Conservation (phyloP, 1,140 invertebrate species). For the Globodera rostochiensis region DNA sequence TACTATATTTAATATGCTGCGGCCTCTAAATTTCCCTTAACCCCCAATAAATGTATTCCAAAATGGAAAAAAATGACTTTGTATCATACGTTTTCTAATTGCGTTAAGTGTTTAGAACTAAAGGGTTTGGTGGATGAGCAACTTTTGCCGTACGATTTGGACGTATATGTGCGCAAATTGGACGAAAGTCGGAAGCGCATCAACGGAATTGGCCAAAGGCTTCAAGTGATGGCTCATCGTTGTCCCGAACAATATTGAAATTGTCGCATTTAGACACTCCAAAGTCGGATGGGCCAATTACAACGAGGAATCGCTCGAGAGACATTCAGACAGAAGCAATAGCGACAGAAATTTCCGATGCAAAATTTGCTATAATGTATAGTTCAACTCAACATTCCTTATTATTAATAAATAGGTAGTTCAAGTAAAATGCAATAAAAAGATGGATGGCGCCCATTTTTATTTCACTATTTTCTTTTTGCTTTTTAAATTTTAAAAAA, state of each 20-base stretch:
- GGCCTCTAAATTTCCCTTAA: too few relatives aligned
- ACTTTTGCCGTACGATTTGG: slow-evolving; percentile 47
- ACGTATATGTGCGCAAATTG: slow-evolving; percentile 51
- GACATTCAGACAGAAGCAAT: slow-evolving; percentile 38
- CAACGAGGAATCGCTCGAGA: slow-evolving; percentile 50
- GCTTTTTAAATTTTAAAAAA: slow-evolving; percentile 8
- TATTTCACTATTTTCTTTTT: background rate
- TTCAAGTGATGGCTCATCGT: background rate
- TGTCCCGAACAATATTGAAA: slow-evolving; percentile 9
- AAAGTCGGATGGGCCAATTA: slow-evolving; percentile 50
- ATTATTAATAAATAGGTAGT: too few relatives aligned
- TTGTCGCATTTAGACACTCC: slow-evolving; percentile 35
- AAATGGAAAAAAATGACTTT: background rate
- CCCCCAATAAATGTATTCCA: slow-evolving; percentile 8
- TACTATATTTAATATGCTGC: background rate
- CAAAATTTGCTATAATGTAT: too few relatives aligned
- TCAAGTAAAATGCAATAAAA: too few relatives aligned
- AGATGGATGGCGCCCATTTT: background rate
- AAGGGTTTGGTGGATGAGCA: slow-evolving; percentile 52
- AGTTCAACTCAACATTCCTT: too few relatives aligned
- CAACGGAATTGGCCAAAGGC: slow-evolving; percentile 11
- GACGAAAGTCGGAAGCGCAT: slow-evolving; percentile 47
- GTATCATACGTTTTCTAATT: slow-evolving; percentile 4
- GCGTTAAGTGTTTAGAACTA: slow-evolving; percentile 34
- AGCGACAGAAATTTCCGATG: background rate